Base-by-base conservation (phyloP, 2,797 vertebrate species). In the Tragelaphus eurycerus region DNA sequence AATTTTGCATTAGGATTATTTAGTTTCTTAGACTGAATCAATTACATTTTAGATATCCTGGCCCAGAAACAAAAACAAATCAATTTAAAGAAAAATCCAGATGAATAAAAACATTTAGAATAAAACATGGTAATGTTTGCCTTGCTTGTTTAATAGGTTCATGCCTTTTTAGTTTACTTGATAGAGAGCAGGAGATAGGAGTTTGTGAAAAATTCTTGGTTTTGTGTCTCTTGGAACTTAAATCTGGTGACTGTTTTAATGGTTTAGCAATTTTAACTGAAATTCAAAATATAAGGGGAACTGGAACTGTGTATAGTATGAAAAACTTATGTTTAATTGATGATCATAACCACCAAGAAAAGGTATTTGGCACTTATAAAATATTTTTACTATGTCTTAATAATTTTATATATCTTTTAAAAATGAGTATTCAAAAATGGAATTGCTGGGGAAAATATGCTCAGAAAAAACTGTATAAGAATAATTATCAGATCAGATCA, bases 201-300 rank as follows among this genome's bases (percentile, higher is more conserved):
- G 50, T 64, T 96, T 54, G 89, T 91, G 8, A 89, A 78, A 67
- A 78, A 54, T 67, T 79, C 10, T 43, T 89, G n/a, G 11, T 86
- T 94, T 89, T 74, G 38, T 21, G 46, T 89, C 10, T 86, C 54
- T 93, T 86, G 34, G 86, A 95, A 93, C 48, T 94, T 85, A 89
- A 82, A 62, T 96, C 64, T 88, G 21, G 6, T 88, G n/a, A 84
- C 60, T 10, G 79, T 48, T 83, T 93, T 92, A 96, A 79, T 78
- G 55, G 25, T 52, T n/a, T 38, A 46, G n/a, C 55, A 95, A 89
- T 93, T 96, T 89, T 8, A 23, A 55, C 16, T 89, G 62, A 96
- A 48, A 9, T 90, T 7, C 27, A 94, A 92, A 94, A 60, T 60
- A 34, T 57, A 93, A 96, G 57, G 43, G 31, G 17, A 89, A 62